Evolutionary conservation across 2,113 vertebrate genomes (phyloP).

Genomic region (Varanus komodoensis): DNA sequence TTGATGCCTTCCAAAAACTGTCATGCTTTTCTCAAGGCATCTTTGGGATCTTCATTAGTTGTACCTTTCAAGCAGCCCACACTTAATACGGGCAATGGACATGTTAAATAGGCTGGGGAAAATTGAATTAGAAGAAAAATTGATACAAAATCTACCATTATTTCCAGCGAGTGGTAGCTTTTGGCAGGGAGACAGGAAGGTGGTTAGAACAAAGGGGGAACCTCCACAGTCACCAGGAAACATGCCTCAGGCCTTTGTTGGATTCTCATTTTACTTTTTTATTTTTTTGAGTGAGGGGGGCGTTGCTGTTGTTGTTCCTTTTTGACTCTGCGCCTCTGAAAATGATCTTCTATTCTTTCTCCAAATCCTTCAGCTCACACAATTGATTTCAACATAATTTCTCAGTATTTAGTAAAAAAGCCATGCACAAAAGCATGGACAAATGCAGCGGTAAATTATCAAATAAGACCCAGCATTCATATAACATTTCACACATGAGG

Average conservation of each 20-base stretch:
- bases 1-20: not conserved
- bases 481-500: constrained; percentile 64
- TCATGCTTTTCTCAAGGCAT: constrained; percentile 4
- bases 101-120: not conserved
- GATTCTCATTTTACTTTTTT: not conserved
- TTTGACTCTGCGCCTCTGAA: constrained; percentile 38
- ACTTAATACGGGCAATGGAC: fast-evolving
- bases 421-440: constrained; percentile 41
- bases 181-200: not conserved
- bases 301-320: not conserved
- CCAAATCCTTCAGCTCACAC: constrained; percentile 38
- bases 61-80: constrained; percentile 2
- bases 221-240: constrained; percentile 16
- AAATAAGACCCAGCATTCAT: constrained; percentile 67
- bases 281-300: not conserved
- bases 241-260: not conserved
- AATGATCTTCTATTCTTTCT: constrained; percentile 42
- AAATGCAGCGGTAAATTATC: constrained; percentile 60
- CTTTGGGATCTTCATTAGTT: not conserved
- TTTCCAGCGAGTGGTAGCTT: constrained; percentile 7
- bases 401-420: constrained; percentile 45
- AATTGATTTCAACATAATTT: constrained; percentile 42
- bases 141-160: not conserved
- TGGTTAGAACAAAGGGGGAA: not conserved
- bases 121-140: constrained; percentile 36